Conservation (phyloP, 2,797 vertebrate species). For the Clarias laeviceps region DNA sequence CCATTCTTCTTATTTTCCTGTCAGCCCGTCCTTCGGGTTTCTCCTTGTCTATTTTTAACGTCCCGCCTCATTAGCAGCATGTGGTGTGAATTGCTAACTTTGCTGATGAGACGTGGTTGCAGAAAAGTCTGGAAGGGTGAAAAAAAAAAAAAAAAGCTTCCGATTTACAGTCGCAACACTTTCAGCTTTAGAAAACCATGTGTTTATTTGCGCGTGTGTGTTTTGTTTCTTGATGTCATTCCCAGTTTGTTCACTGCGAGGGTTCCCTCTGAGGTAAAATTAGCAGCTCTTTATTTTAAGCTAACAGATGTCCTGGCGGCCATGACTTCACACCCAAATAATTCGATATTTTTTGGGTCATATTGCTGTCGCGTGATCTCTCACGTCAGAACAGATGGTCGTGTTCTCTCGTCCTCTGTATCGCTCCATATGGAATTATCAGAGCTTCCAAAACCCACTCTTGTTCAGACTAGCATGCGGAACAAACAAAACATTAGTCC, state of each 20-base stretch:
- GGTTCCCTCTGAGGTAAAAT: slow-evolving; percentile 25
- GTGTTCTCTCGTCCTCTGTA: slow-evolving; percentile 10
- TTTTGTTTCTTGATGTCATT: slow-evolving; percentile 10
- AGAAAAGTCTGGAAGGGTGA: not conserved
- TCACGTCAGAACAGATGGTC: slow-evolving; percentile 24
- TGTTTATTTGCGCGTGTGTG: not conserved
- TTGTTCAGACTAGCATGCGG: not conserved
- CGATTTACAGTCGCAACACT: not conserved
- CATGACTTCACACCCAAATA: slow-evolving; percentile 23
- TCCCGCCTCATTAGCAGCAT: slow-evolving; percentile 22
- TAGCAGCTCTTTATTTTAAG: slow-evolving; percentile 9
- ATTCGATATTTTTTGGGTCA: slow-evolving; percentile 13
- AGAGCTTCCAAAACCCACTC: slow-evolving; percentile 4
- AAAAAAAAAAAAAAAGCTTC: not conserved
- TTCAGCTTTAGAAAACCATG: slow-evolving; percentile 1
- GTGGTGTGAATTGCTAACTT: slow-evolving; percentile 30
- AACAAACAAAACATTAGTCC: not conserved
- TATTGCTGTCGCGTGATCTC: slow-evolving; percentile 14
- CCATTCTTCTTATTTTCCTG: slow-evolving; percentile 15
- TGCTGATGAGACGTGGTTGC: slow-evolving; percentile 22
- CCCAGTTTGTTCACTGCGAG: slow-evolving; percentile 11
- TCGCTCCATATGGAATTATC: not conserved
- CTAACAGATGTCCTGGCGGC: slow-evolving; percentile 41
- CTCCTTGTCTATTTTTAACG: slow-evolving; percentile 22
- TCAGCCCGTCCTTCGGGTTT: slow-evolving; percentile 15